Conservation (phyloP, 2,888 invertebrate species). For the Coelinius sp. region DNA sequence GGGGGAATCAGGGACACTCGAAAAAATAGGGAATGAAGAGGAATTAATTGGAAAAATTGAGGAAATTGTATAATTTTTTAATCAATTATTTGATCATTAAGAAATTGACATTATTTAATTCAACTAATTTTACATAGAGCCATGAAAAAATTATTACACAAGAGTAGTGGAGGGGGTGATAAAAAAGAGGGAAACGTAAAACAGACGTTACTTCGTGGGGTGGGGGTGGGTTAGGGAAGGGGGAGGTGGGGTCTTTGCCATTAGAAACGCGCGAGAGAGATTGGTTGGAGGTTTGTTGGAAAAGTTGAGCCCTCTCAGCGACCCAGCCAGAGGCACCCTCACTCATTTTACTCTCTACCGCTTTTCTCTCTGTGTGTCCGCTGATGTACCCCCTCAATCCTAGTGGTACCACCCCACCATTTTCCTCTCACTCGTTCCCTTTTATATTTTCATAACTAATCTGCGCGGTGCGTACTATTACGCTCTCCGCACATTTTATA, state of each 20-base stretch:
- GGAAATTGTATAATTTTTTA: neutral
- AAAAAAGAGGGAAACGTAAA: constrained; percentile 5
- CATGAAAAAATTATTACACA: neutral
- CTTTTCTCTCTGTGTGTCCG: constrained; percentile 58
- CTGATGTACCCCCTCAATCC: constrained; percentile 51
- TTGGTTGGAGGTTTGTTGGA: constrained; percentile 48
- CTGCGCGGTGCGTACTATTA: constrained; percentile 63
- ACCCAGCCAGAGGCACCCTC: constrained; percentile 53
- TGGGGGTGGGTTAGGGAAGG: constrained; percentile 24
- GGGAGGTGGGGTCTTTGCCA: constrained; percentile 36
- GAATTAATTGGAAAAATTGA: neutral
- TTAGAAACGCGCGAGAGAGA: constrained; percentile 45
- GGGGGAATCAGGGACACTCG: constrained; percentile 21
- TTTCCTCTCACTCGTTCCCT: constrained; percentile 53
- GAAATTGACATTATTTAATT: neutral
- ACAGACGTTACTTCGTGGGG: constrained; percentile 16
- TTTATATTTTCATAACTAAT: constrained; percentile 68
- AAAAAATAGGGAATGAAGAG: neutral
- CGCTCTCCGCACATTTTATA: constrained; percentile 76
- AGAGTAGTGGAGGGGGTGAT: neutral
- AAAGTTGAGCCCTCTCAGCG: constrained; percentile 66
- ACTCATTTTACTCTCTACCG: constrained; percentile 43
- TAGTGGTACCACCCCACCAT: constrained; percentile 38
- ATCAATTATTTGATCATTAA: neutral
- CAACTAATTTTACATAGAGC: neutral